Evolutionary conservation across 2,888 invertebrate species (phyloP), one percentile per base, ranked within the genome.

Genomic region (Pherbina coryleti): DNA sequence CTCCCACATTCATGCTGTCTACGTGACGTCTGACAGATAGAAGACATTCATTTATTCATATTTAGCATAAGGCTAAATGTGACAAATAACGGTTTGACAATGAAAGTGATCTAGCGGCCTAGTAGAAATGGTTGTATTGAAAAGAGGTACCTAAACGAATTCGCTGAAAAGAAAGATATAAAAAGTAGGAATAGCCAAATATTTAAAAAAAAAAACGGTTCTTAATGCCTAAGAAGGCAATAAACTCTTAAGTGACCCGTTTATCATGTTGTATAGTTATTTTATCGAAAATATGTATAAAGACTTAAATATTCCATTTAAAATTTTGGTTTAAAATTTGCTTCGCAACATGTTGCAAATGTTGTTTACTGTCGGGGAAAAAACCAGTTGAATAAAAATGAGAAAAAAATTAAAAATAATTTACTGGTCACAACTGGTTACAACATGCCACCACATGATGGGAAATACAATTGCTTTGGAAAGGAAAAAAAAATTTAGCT

Each of bases 71-170:
- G 44, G 14, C 34, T 51, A 34, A 74, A 53, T 74, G 51, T 74
- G 74, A 74, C 74, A 53, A 66, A 74, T 73, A 73, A 64, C 73
- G 73, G 73, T 51, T 31, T 51, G 49, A 7, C n/a, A 73, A 62
- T 62, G 62, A 73, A 73, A 73, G 62, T 62, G 73, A 25, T 73
- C 22, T 28, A 51, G 8, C 51, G 28, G 0, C 22, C 7, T 14
- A 57, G 9, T 5, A 49, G n/a, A 62, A 44, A 28, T 17, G n/a
- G 7, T 22, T 11, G 28, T 17, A 53, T 8, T 34, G 9, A 37
- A 31, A 28, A 53, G 31, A 34, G 9, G 17, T 22, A 3, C 14
- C 0, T n/a, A 37, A 66, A 28, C 17, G 66, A 66, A 9, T 0
- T 31, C n/a, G 19, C 19, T n/a, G 2, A 9, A 3, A 28, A 64